phyloP scores from a whole-genome alignment of 2,113 vertebrate species.

The Tichodroma muraria region DNA sequence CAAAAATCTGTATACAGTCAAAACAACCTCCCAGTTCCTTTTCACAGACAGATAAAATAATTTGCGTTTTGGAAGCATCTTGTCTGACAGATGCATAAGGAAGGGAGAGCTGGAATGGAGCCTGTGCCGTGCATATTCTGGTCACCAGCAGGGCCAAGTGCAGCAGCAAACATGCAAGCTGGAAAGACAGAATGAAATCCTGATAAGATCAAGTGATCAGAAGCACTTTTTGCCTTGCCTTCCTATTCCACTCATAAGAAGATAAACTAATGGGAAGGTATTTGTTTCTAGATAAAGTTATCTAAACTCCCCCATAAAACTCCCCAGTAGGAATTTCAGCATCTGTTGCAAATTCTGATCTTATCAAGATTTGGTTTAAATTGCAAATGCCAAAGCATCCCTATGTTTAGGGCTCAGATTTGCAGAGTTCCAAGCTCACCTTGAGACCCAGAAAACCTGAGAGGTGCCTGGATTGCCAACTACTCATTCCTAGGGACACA shows the following conservation, averaged over 20 bases:
- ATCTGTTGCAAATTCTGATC: slow-evolving; percentile 1
- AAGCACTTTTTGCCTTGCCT: slow-evolving; percentile 6
- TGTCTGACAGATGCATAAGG: not conserved
- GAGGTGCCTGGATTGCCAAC: not conserved
- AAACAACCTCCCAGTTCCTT: not conserved
- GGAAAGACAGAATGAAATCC: slow-evolving; percentile 4
- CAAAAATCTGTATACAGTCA: not conserved
- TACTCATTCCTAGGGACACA: not conserved
- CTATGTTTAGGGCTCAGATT: not conserved
- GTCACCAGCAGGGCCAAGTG: not conserved
- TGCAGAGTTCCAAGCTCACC: not conserved
- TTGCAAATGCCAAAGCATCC: not conserved
- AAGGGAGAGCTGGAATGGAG: not conserved
- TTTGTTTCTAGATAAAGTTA: not conserved
- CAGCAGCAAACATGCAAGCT: slow-evolving; percentile 44
- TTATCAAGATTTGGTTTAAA: slow-evolving; percentile 42
- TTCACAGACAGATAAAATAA: not conserved
- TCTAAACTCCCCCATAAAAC: not conserved
- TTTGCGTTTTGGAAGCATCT: not conserved
- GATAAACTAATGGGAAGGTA: not conserved
- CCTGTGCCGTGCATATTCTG: accelerated
- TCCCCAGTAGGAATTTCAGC: not conserved
- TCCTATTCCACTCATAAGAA: not conserved
- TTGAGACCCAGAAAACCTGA: not conserved
- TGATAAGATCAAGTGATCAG: slow-evolving; percentile 63